Evolutionary conservation across 2,888 invertebrate genomes (phyloP), one percentile per base, ranked within the genome.

Genomic region (Falcaria lacertinaria): DNA sequence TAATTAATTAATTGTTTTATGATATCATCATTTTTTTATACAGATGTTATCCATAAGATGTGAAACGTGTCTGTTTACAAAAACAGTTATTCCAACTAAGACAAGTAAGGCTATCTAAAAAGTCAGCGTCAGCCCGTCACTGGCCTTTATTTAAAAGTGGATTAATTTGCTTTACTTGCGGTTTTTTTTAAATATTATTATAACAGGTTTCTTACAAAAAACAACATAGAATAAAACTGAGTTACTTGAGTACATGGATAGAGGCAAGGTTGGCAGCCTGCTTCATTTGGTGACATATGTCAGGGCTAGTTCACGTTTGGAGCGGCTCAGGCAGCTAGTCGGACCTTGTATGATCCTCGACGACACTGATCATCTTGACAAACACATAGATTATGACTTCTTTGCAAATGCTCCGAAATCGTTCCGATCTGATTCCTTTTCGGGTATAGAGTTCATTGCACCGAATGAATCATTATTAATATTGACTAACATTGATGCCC

Each of bases 281-380:
- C 87, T 87, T 59, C 84, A 81, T 86, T 87, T 86, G 86, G 88
- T 74, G 79, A 74, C 81, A 78, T 74, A 80, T 87, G 86, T 87
- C 87, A 87, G 76, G 87, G 86, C 67, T 78, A 79, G 71, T 69
- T 65, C 71, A 69, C 64, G 67, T 74, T 74, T 66, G 73, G 68
- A 56, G 51, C 48, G 52, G 45, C 48, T 62, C 57, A 66, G 51
- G 62, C 60, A 64, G 50, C 58, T 51, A 53, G 47, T 63, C 54
- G 57, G 58, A 60, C 55, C 65, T 59, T 52, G 52, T 45, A 48
- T 51, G 60, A 69, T 61, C 58, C 62, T 74, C 64, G 59, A 59
- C 68, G 60, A 57, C 51, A 62, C 66, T 68, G 78, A 81, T 79
- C 72, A 79, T 74, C 64, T 61, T 57, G 54, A 57, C 57, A 47